Evolutionary conservation across 2,888 invertebrate species (phyloP), one percentile per base, ranked within the genome.

Genomic region (Copidosoma aretas): DNA sequence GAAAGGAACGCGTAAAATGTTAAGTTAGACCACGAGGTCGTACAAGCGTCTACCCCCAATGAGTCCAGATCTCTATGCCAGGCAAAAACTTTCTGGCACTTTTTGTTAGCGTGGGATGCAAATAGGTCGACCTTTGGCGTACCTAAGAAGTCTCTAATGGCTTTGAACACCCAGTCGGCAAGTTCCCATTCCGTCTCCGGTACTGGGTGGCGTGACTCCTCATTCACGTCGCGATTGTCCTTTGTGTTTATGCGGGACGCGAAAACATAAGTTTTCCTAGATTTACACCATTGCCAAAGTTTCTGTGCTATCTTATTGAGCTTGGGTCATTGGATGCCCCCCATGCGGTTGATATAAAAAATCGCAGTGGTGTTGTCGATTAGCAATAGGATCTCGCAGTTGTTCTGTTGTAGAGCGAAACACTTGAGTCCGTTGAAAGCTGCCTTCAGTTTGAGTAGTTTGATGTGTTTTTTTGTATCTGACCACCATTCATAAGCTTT

Each of bases 331-430:
- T 68, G 10, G 51, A 67, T 10, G 25, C 65, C 63, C 8, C 69
- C 67, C 64, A 73, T 72, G 4, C 32, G 66, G 49, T 73, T 73
- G 10, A 70, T 49, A 32, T 68, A 70, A 0, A 65, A 52, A 54
- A 65, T 64, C 4, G 70, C 70, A 15, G 72, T 72, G 1, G 66
- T 51, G 52, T 73, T 73, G 32, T 73, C 71, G 1, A 71, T 52
- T 17, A 71, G 58, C 0, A 71, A n/a, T 10, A 72, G 46, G 2
- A 72, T 41, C 14, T 64, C 39, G 25, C 41, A 60, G 21, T 61
- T 64, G 19, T 25, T 3, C 17, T 51, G 25, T 15, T 64, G 39
- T 19, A 21, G 22, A 4, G 62, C 67, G 32, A 67, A 58, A 10
- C 49, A 56, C 32, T 56, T 61, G 39, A 67, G 24, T 12, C 32